Percentiles rank a stretch among this genome's conserved stretches.
These are phyloP conservation scores for Takifugu rubripes DNA, from an alignment of 2,797 vertebrate genomes.

Conservation along the genomic window DNA sequence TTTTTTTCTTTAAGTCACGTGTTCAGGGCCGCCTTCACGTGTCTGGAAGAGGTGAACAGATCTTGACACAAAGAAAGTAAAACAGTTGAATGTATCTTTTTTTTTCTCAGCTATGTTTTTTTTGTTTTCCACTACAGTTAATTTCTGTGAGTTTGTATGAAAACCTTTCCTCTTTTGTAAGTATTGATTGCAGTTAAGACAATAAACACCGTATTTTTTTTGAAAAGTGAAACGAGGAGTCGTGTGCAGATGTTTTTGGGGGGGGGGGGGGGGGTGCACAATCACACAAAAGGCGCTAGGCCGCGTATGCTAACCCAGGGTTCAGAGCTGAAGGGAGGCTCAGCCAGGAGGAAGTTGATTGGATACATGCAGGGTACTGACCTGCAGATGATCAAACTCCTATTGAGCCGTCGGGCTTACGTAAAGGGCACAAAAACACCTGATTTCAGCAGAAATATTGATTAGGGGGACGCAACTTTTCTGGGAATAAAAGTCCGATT, in stretches of 20 bases:
- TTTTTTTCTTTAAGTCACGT: slow-evolving; percentile 70
- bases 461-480: slow-evolving; percentile 37
- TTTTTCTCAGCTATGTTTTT: slow-evolving; percentile 86
- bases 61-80: slow-evolving; percentile 91
- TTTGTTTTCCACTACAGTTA: slow-evolving; percentile 86
- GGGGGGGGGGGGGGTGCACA: neutral
- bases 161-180: slow-evolving; percentile 85
- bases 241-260: slow-evolving; percentile 7
- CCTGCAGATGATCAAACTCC: slow-evolving; percentile 65
- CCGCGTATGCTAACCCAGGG: neutral
- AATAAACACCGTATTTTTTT: slow-evolving; percentile 92
- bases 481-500: slow-evolving; percentile 38
- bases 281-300: no score
- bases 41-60: slow-evolving; percentile 76
- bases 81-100: slow-evolving; percentile 96
- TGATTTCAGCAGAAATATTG: slow-evolving; percentile 55
- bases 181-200: slow-evolving; percentile 99
- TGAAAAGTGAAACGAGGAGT: slow-evolving; percentile 61
- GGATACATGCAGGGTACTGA: slow-evolving; percentile 65
- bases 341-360: slow-evolving; percentile 55
- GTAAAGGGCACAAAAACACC: slow-evolving; percentile 35
- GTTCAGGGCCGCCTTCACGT: slow-evolving; percentile 80
- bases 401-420: slow-evolving; percentile 50
- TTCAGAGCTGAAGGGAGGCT: slow-evolving; percentile 46
- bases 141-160: slow-evolving; percentile 94